Base-by-base conservation (phyloP, 2,888 invertebrate genomes). In the Tricholauxania praeusta region DNA sequence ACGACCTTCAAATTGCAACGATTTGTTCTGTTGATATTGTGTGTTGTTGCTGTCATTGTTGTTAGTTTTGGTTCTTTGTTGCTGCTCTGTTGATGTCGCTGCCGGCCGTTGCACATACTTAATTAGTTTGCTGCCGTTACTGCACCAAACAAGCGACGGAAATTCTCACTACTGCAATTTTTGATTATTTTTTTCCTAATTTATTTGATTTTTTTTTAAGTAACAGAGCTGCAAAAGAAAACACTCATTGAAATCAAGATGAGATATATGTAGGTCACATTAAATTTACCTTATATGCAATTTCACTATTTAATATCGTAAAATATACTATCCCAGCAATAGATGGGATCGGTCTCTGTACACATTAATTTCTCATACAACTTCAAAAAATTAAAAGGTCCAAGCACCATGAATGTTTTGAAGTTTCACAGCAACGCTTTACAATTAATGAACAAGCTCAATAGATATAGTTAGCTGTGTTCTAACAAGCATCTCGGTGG, bases 131-230 rank as follows among this genome's bases (percentile, higher is more conserved):
- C 75, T 76, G 75, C 69, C 7, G 10, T 39, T 39, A 39, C 39
- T 39, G 39, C 28, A 28, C 2, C 52, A 59, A 68, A 52, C 32
- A 51, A 65, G 67, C 78, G 79, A 68, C 81, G 82, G 81, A 82
- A 82, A 82, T 81, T 82, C 82, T 78, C 81, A 81, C 79, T 82
- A 72, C 78, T 75, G 75, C 1, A 79, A 79, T 80, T 81, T 80
- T 65, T 71, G 55, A 64, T 57, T 47, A 14, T 48, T 8, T 48
- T 53, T 48, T 28, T 48, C 3, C 28, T 3, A 28, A 28, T 28
- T 49, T 59, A 17, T 59, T 68, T 39, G 5, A 1, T 7, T 57
- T 28, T 57, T 5, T 48, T 57, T 47, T 49, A 49, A 59, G 8
- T 57, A 39, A 39, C 39, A 39, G 39, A 39, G 15, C 22, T 65